Conservation (phyloP, 2,888 invertebrate species). For the Syrista parreyssii region DNA sequence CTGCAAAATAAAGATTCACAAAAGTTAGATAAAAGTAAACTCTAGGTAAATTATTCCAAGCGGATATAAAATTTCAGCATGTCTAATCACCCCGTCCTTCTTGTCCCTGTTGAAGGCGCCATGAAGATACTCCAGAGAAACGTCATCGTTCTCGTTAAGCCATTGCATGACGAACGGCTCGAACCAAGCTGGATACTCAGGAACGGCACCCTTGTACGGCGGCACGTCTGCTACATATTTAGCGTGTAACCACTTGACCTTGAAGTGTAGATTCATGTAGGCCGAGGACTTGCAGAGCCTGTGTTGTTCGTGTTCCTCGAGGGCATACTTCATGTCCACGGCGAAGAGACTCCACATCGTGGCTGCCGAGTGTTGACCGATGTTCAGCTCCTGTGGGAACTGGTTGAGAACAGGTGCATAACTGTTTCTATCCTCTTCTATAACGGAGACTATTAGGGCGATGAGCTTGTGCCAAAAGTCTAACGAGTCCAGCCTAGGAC, state of each 20-base stretch:
- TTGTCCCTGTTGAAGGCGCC: constrained; percentile 98
- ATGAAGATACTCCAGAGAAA: constrained; percentile 97
- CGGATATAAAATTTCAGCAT: background rate
- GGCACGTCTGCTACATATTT: constrained; percentile 98
- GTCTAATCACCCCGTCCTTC: constrained; percentile 84
- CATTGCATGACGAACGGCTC: constrained; percentile 99
- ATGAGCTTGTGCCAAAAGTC: constrained; percentile 99
- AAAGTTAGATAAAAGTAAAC: background rate
- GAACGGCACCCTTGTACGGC: constrained; percentile 95
- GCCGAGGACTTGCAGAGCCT: constrained; percentile 96
- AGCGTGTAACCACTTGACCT: constrained; percentile 98
- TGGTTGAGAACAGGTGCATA: constrained; percentile 98
- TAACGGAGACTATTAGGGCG: constrained; percentile 96
- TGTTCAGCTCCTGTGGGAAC: constrained; percentile 98
- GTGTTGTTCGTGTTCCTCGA: constrained; percentile 98
- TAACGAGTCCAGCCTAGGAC: constrained; percentile 87
- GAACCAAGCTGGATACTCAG: constrained; percentile 99
- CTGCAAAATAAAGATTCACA: constrained; percentile 67
- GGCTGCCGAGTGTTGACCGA: constrained; percentile 96
- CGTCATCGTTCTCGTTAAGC: constrained; percentile 99
- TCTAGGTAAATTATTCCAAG: background rate
- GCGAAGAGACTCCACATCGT: constrained; percentile 99
- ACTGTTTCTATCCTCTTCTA: constrained; percentile 98
- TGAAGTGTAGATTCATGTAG: constrained; percentile 99
- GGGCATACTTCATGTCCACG: constrained; percentile 95